These are phyloP conservation scores for Trichosurus vulpecula DNA, from an alignment of 2,797 vertebrate genomes.

Conservation along the genomic window DNA sequence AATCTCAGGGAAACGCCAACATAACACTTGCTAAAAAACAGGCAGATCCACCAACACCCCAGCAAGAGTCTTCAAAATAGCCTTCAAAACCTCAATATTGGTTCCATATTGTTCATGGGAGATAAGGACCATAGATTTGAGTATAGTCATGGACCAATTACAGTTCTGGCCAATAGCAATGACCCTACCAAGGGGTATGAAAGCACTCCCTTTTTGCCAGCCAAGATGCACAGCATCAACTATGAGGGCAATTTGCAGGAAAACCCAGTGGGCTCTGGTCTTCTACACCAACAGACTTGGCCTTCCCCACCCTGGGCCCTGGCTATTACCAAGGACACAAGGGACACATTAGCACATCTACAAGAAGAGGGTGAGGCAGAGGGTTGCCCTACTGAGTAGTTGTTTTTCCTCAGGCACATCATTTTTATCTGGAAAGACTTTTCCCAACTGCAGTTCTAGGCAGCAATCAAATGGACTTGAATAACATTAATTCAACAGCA, in stretches of 20 bases:
- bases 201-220: constrained; percentile 85
- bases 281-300: constrained; percentile 91
- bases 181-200: constrained; percentile 84
- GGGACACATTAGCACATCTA: constrained; percentile 92
- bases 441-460: constrained; percentile 88
- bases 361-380: constrained; percentile 92
- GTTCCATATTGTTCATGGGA: constrained; percentile 93
- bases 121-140: constrained; percentile 98
- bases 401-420: constrained; percentile 88
- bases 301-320: constrained; percentile 92
- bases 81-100: constrained; percentile 81
- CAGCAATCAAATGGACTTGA: constrained; percentile 91
- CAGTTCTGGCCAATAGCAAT: constrained; percentile 84
- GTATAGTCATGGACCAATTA: constrained; percentile 93
- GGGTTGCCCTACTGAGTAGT: constrained; percentile 93
- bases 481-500: constrained; percentile 89
- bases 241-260: constrained; percentile 91
- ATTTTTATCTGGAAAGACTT: constrained; percentile 89
- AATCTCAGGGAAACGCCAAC: too few relatives aligned
- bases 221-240: constrained; percentile 92
- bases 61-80: too few relatives aligned
- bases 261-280: constrained; percentile 85
- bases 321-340: constrained; percentile 92
- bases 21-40: too few relatives aligned
- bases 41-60: too few relatives aligned